A percentile compares a stretch with the other conserved stretches of the same genome.
phyloP scores from a whole-genome alignment of 2,888 invertebrate genomes.

The Cenopis cana region DNA sequence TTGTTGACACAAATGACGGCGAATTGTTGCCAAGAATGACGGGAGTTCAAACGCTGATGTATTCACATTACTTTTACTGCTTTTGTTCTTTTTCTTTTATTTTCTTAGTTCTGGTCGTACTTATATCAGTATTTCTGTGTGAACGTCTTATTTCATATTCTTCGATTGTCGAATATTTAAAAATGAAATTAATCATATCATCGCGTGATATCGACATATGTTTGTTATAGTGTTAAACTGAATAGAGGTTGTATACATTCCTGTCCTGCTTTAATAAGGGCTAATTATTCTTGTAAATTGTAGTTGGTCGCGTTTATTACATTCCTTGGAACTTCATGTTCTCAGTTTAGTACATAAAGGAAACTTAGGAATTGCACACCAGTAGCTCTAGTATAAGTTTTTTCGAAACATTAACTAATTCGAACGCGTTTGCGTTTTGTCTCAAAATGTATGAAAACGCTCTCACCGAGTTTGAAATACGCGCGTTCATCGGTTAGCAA shows the following conservation, averaged over 20 bases:
- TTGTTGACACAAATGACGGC: background rate
- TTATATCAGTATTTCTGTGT: slow-evolving; percentile 61
- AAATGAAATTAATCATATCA: slow-evolving; percentile 71
- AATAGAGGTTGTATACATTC: slow-evolving; percentile 56
- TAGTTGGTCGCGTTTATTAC: background rate
- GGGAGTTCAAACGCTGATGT: background rate
- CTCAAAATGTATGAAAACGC: no score
- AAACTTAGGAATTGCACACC: slow-evolving; percentile 67
- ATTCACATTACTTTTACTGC: slow-evolving; percentile 48
- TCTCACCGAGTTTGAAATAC: no score
- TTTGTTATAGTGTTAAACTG: slow-evolving; percentile 54
- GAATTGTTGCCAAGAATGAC: background rate
- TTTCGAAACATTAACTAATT: no score
- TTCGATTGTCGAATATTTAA: slow-evolving; percentile 46
- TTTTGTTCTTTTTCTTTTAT: slow-evolving; percentile 50
- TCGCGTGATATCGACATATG: slow-evolving; percentile 60
- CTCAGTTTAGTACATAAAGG: slow-evolving; percentile 67
- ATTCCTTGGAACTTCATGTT: slow-evolving; percentile 9
- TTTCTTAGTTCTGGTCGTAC: slow-evolving; percentile 62
- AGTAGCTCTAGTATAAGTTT: no score
- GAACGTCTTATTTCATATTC: slow-evolving; percentile 24
- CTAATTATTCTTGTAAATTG: slow-evolving; percentile 29
- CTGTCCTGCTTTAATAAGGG: slow-evolving; percentile 29
- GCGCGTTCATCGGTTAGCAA: no score
- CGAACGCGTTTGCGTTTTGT: no score